phyloP scores from a whole-genome alignment of 2,113 vertebrate species.

The Mustela nigripes region DNA sequence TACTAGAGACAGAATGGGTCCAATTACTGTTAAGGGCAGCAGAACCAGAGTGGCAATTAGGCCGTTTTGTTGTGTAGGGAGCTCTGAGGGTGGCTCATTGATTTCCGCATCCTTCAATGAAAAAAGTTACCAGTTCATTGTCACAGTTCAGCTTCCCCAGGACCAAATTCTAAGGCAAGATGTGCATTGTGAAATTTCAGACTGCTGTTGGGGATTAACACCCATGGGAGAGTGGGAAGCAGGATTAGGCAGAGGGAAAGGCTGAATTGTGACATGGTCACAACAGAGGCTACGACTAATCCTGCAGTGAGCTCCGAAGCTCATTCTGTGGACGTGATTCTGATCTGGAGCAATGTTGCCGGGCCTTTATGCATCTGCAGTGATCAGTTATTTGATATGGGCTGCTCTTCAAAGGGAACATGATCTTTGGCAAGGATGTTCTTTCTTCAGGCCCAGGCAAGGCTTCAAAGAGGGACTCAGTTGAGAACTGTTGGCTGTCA shows the following conservation, averaged over 20 bases:
- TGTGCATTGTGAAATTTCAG: neutral
- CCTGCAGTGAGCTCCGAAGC: neutral
- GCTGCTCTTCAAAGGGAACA: neutral
- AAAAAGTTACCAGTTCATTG: neutral
- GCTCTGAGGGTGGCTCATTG: neutral
- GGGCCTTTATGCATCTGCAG: neutral
- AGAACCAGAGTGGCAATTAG: neutral
- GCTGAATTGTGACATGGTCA: neutral
- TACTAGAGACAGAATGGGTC: neutral
- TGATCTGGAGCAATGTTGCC: neutral
- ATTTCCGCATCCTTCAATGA: neutral
- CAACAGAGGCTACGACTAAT: neutral
- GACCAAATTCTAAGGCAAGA: neutral
- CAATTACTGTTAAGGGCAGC: neutral
- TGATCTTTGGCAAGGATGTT: neutral
- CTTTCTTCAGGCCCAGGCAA: neutral
- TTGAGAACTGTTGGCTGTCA: neutral
- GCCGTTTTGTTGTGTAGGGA: neutral
- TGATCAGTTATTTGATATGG: neutral
- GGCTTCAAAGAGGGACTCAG: neutral
- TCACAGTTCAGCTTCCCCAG: slow-evolving; percentile 17
- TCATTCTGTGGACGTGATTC: neutral
- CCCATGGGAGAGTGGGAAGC: neutral
- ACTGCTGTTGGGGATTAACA: neutral
- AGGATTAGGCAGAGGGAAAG: neutral